Conservation (phyloP, 2,888 invertebrate genomes). For the Diarsia rubi region DNA sequence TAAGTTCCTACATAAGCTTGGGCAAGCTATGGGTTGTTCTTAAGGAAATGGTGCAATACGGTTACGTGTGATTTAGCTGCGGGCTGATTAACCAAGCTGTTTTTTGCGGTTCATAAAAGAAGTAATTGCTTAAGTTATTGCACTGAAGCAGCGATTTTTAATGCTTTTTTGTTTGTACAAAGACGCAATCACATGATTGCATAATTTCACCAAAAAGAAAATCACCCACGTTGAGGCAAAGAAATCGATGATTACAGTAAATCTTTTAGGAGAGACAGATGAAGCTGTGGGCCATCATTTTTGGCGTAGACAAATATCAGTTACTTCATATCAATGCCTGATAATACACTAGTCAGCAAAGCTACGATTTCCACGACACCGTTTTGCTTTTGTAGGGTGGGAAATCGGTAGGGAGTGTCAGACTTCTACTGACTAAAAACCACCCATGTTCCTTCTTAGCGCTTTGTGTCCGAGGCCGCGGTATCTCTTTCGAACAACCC, state of each 20-base stretch:
- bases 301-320: neutral
- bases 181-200: constrained; percentile 3
- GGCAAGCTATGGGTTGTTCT: constrained; percentile 13
- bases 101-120: constrained; percentile 32
- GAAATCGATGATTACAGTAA: neutral
- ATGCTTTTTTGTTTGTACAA: neutral
- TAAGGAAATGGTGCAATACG: constrained; percentile 47
- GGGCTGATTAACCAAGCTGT: constrained; percentile 36
- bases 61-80: constrained; percentile 30
- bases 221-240: neutral
- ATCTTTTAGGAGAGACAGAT: neutral
- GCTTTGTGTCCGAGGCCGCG: no score
- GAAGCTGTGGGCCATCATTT: neutral
- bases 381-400: no score
- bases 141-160: constrained; percentile 2
- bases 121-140: constrained; percentile 4
- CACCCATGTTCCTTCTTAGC: no score
- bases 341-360: neutral
- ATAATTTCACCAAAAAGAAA: neutral
- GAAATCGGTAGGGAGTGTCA: no score
- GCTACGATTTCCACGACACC: neutral
- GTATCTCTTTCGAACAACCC: no score
- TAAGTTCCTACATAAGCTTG: constrained; percentile 3
- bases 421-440: no score
- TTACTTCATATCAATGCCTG: neutral